Evolutionary conservation across 2,797 vertebrate genomes (phyloP), one percentile per base, ranked within the genome.

Genomic region (Pipistrellus nathusii): DNA sequence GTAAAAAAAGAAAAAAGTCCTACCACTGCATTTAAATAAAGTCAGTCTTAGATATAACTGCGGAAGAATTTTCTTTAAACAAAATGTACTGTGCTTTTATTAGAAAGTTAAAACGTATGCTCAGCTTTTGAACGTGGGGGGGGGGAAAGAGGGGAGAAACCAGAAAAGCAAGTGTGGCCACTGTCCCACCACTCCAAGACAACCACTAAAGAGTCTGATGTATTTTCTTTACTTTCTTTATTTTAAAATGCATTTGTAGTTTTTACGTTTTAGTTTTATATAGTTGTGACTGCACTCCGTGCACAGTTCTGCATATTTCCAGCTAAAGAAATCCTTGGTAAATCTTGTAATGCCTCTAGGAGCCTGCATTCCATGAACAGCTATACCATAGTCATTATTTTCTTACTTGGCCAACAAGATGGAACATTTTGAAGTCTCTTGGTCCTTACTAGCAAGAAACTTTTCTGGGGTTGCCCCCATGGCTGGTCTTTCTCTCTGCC

Each of bases 191-290:
- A 93, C 73, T 96, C 95, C 82, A 90, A 95, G 91, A 81, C 83
- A 90, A 95, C 94, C 92, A 76, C 85, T 95, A 92, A 96, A 90
- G 88, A 46, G 68, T 69, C 53, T 35, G 69, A 75, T 96, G 73
- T 95, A 88, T 95, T 97, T 96, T 97, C 95, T 97, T 97, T 95
- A 95, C 86, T 93, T 92, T 57, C 95, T 44, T 44, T 44, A 59
- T 97, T 69, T 69, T 1, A 55, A 89, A 97, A 95, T 96, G 95
- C 83, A 69, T 32, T 57, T 93, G 13, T 53, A 18, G 71, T 82
- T 69, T 68, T 4, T 46, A 53, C 7, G n/a, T 46, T 87, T 92
- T 48, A 14, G 12, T 94, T 75, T 55, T 73, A 71, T 30, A 23
- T 20, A 68, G 11, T 20, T 69, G 38, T n/a, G 62, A 68, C 88